phyloP scores from a whole-genome alignment of 1,140 invertebrate genomes.

The Gerris buenoi region DNA sequence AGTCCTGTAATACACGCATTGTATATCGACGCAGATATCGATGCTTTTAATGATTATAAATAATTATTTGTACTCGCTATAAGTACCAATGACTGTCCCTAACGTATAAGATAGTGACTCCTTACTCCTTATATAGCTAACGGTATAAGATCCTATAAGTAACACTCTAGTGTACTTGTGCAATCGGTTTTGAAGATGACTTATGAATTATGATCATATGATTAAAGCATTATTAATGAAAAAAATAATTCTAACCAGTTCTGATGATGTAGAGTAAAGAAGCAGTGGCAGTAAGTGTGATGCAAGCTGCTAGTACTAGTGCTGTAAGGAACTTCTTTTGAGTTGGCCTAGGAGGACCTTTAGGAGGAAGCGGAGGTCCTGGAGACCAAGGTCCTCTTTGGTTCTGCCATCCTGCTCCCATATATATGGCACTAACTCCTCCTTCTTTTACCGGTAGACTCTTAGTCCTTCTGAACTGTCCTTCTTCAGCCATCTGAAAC shows the following conservation, averaged over 20 bases:
- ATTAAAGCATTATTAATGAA: no score
- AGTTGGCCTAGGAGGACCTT: not conserved
- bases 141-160: no score
- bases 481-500: conserved; percentile 1
- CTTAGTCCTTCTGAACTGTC: not conserved
- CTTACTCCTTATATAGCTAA: no score
- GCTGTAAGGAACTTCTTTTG: not conserved
- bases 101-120: no score
- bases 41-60: no score
- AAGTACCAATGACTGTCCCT: no score
- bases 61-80: no score
- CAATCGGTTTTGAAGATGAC: no score
- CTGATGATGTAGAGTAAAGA: not conserved
- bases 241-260: conserved; percentile 2
- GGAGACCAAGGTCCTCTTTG: not conserved
- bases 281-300: not conserved
- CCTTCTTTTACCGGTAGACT: not conserved
- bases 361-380: not conserved
- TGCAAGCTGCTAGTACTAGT: not conserved
- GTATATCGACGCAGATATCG: no score
- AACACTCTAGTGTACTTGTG: no score
- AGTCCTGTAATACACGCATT: no score
- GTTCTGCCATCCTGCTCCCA: not conserved
- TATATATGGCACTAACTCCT: not conserved
- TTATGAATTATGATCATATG: no score